Base-by-base conservation (phyloP, 2,888 invertebrate genomes). In the Ametastegia equiseti region DNA sequence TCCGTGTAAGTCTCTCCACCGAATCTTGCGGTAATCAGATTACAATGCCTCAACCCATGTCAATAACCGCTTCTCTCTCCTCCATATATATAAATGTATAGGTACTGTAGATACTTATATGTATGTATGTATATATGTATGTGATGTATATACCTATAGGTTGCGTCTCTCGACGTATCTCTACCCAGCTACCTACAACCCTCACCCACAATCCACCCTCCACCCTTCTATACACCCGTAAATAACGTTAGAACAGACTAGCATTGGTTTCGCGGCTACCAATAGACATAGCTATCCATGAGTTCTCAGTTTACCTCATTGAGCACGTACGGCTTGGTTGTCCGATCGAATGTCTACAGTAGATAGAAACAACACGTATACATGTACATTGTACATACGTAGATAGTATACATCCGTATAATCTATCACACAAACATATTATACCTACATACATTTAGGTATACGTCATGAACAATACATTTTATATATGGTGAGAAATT, bases 301-400 rank as follows among this genome's bases (percentile, higher is more conserved):
- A 50, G 54, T 67, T 54, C 75, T 36, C 75, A 50, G 75, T 75
- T 75, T 75, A 33, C 54, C 75, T 36, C 75, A 75, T 75, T 54
- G 75, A 54, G 75, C 75, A 75, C 75, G 75, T 75, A 75, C 75
- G 75, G n/a, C n/a, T n/a, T n/a, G n/a, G n/a, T 36, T 54, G 50
- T 45, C 75, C 75, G 75, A 75, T 75, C 54, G 75, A 75, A 75
- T 54, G 50, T 30, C 15, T 47, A 45, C 33, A 19, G 33, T 50
- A 75, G 15, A 15, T 27, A 45, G 27, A 23, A 30, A n/a, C 15
- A 2, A 5, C 30, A 63, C 30, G n/a, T 30, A 45, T 27, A 47
- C 45, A 4, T 71, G 39, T n/a, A n/a, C n/a, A n/a, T n/a, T n/a
- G n/a, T n/a, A n/a, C n/a, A n/a, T n/a, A n/a, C n/a, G n/a, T n/a